phyloP scores from a whole-genome alignment of 2,113 vertebrate species.

The Rhinichthys klamathensis region DNA sequence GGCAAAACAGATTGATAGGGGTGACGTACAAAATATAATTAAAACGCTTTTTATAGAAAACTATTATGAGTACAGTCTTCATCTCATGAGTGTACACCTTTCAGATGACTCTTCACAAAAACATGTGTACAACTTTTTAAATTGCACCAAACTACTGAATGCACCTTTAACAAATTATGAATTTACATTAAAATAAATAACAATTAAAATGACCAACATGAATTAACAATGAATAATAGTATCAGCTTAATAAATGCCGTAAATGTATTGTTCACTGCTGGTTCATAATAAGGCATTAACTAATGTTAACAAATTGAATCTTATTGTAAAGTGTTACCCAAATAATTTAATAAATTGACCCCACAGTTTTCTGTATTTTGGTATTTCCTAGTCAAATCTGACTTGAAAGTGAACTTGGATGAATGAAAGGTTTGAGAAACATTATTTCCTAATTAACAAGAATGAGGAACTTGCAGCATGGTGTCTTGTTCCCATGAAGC shows the following conservation, averaged over 20 bases:
- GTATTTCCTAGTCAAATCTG: neutral
- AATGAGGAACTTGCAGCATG: neutral
- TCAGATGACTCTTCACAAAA: neutral
- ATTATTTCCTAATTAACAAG: neutral
- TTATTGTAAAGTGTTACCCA: neutral
- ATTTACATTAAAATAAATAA: neutral
- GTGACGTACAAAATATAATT: neutral
- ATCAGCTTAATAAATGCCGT: neutral
- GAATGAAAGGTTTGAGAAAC: neutral
- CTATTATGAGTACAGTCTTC: neutral
- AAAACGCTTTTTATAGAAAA: neutral
- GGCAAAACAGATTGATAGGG: too few relatives aligned
- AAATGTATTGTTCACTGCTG: neutral
- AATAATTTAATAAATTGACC: neutral
- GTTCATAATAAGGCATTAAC: neutral
- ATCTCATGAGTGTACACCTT: neutral
- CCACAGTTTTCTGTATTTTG: neutral
- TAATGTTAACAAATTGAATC: neutral
- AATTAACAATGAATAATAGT: neutral
- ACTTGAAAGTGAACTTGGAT: neutral
- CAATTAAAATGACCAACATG: neutral
- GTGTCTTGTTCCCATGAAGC: slow-evolving; percentile 6
- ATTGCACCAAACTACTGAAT: too few relatives aligned
- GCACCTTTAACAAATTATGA: neutral
- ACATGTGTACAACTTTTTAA: neutral